Conservation (phyloP, 2,113 vertebrate genomes). For the Oncorhynchus mykiss region DNA sequence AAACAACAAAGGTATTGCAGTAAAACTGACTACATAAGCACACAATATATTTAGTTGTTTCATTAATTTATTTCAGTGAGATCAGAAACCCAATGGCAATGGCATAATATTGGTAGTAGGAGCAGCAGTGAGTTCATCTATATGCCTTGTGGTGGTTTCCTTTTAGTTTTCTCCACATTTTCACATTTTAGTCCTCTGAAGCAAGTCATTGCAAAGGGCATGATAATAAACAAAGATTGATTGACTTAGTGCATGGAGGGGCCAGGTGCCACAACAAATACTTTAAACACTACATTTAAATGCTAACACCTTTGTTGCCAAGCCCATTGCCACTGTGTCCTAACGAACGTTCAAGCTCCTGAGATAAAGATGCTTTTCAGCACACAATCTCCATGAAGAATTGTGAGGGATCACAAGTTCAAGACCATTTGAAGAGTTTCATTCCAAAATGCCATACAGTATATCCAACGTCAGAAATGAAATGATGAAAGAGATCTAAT, state of each 20-base stretch:
- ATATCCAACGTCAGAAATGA: too few relatives aligned
- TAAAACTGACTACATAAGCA: too few relatives aligned
- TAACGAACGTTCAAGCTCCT: slow-evolving; percentile 20
- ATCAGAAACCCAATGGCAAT: too few relatives aligned
- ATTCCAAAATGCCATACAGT: too few relatives aligned
- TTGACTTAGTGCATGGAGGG: slow-evolving; percentile 45
- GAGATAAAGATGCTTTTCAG: slow-evolving; percentile 17
- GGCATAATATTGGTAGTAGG: too few relatives aligned
- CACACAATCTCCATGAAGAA: background rate
- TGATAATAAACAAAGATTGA: slow-evolving; percentile 55
- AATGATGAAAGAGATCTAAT: too few relatives aligned
- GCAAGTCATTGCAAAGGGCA: slow-evolving; percentile 46
- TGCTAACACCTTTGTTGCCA: slow-evolving; percentile 47
- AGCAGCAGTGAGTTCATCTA: background rate
- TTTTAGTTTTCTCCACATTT: slow-evolving; percentile 15
- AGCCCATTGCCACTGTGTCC: slow-evolving; percentile 9
- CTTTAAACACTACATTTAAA: slow-evolving; percentile 59
- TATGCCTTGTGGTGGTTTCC: background rate
- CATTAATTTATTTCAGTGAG: too few relatives aligned
- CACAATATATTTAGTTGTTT: too few relatives aligned
- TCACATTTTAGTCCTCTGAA: slow-evolving; percentile 22
- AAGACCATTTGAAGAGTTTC: background rate
- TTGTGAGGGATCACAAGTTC: background rate
- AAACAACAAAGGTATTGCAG: too few relatives aligned
- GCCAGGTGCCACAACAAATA: slow-evolving; percentile 44